Evolutionary conservation across 2,113 vertebrate genomes (phyloP).

Genomic region (Muscicapa adusta): DNA sequence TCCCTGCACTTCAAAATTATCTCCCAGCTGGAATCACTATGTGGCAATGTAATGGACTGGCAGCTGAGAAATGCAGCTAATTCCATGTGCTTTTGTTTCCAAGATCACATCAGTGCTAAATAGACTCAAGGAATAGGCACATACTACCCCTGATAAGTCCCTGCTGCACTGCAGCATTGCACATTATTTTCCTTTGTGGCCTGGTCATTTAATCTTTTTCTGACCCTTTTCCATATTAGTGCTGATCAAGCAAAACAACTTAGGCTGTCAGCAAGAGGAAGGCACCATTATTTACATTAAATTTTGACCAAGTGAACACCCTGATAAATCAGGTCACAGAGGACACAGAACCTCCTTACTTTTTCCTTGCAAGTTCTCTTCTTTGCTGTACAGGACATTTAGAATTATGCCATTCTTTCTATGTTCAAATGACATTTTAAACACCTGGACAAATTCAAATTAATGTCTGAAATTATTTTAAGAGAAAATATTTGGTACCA

Average conservation of each 20-base stretch:
- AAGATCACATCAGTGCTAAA: not conserved
- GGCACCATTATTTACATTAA: constrained; percentile 42
- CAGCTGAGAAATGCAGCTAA: not conserved
- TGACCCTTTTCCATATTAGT: not conserved
- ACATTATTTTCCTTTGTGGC: not conserved
- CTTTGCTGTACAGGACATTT: not conserved
- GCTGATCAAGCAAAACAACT: constrained; percentile 9
- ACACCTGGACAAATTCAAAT: not conserved
- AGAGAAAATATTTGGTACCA: not conserved
- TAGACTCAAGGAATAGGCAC: not conserved
- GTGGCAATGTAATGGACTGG: accelerated
- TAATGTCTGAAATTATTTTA: not conserved
- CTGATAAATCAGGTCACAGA: constrained; percentile 50
- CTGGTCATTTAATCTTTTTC: not conserved
- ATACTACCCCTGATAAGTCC: not conserved
- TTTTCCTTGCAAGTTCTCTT: not conserved
- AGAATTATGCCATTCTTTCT: not conserved
- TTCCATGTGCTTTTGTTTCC: not conserved
- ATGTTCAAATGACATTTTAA: not conserved
- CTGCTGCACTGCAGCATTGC: not conserved
- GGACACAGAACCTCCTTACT: not conserved
- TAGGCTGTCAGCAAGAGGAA: constrained; percentile 25
- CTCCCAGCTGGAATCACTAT: not conserved
- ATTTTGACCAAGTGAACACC: constrained; percentile 14
- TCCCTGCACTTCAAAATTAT: not conserved